phyloP scores from a whole-genome alignment of 2,113 vertebrate genomes.

The Pelodiscus sinensis region DNA sequence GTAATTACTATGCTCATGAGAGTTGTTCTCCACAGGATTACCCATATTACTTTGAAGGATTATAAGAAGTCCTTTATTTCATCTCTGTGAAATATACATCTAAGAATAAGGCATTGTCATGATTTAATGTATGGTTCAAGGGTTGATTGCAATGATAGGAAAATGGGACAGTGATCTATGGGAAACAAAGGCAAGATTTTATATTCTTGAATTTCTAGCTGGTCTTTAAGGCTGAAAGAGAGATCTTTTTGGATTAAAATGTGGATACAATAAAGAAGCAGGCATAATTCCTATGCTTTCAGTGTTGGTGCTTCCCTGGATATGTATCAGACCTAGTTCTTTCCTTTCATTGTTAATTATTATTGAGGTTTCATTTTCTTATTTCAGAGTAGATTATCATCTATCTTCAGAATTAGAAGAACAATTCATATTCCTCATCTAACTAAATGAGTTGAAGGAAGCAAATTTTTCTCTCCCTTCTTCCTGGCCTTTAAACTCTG shows the following conservation, averaged over 20 bases:
- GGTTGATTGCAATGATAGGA: not conserved
- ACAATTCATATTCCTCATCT: not conserved
- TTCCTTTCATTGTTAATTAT: not conserved
- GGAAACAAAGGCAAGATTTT: not conserved
- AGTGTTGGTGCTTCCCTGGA: not conserved
- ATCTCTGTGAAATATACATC: not conserved
- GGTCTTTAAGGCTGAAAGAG: not conserved
- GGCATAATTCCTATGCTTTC: not conserved
- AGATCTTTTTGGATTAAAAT: not conserved
- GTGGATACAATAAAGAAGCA: not conserved
- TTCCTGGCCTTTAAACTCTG: not conserved
- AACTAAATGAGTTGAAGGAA: not conserved
- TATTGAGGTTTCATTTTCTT: not conserved
- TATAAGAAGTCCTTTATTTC: not conserved
- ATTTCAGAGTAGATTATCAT: fast-evolving
- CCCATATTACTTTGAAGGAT: not conserved
- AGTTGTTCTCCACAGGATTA: not conserved
- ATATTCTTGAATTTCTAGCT: not conserved
- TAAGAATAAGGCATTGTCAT: not conserved
- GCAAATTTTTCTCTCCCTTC: slow-evolving; percentile 11
- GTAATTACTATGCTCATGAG: not conserved
- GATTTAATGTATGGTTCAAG: not conserved
- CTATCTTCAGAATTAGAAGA: not conserved
- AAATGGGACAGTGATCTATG: not conserved
- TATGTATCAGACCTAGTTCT: not conserved